phyloP scores from a whole-genome alignment of 2,888 invertebrate genomes.

The Anoplius nigerrimus region DNA sequence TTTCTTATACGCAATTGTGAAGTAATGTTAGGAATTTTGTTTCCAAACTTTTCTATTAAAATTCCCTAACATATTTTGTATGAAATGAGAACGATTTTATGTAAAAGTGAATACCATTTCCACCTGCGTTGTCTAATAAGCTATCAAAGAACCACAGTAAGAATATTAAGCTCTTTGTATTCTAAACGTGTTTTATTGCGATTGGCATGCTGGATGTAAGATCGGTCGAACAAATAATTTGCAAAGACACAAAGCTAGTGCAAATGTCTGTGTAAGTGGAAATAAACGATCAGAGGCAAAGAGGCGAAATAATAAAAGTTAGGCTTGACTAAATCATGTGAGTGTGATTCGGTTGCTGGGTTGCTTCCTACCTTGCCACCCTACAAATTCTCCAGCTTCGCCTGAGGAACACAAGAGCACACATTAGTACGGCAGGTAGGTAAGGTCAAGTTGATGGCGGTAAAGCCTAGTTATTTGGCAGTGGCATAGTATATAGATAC shows the following conservation, averaged over 20 bases:
- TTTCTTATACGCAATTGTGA: background rate
- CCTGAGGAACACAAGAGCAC: slow-evolving; percentile 82
- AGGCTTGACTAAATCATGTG: slow-evolving; percentile 74
- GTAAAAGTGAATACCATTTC: slow-evolving; percentile 1
- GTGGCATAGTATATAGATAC: slow-evolving; percentile 63
- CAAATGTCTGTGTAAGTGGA: slow-evolving; percentile 47
- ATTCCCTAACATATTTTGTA: background rate
- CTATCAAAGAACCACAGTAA: slow-evolving; percentile 2
- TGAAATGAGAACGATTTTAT: background rate
- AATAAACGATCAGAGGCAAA: slow-evolving; percentile 51
- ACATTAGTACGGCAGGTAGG: slow-evolving; percentile 77
- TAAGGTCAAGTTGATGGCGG: slow-evolving; percentile 74
- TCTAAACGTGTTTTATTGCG: slow-evolving; percentile 26
- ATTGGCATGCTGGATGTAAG: slow-evolving; percentile 51
- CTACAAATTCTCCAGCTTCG: slow-evolving; percentile 87
- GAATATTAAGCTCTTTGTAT: background rate
- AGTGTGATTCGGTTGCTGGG: slow-evolving; percentile 77
- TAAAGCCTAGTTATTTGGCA: slow-evolving; percentile 74
- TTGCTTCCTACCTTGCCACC: slow-evolving; percentile 85
- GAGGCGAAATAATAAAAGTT: slow-evolving; percentile 62
- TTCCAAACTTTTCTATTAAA: background rate
- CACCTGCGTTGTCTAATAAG: slow-evolving; percentile 8
- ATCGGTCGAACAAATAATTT: slow-evolving; percentile 46
- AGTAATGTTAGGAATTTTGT: background rate
- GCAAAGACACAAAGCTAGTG: slow-evolving; percentile 57